Conservation (phyloP, 2,888 invertebrate species). For the Gymnosoma rotundatum region DNA sequence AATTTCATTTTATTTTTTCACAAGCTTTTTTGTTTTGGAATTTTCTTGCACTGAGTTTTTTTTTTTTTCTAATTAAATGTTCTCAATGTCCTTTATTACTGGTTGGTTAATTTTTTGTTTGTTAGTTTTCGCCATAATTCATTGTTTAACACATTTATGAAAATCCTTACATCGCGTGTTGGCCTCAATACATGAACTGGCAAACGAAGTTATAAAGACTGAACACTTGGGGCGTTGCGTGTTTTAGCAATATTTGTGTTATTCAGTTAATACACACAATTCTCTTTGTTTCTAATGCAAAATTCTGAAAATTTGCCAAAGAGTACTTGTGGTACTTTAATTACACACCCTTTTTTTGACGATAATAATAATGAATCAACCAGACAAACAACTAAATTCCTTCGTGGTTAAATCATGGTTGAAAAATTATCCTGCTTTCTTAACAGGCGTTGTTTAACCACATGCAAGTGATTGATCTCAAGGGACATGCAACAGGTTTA, state of each 20-base stretch:
- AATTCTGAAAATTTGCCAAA: not conserved
- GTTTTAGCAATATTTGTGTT: slow-evolving; percentile 53
- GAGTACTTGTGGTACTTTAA: slow-evolving; percentile 10
- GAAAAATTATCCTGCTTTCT: slow-evolving; percentile 14
- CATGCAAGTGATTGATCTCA: not conserved
- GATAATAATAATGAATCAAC: slow-evolving; percentile 16
- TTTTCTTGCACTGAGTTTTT: slow-evolving; percentile 1
- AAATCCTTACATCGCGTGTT: slow-evolving; percentile 54
- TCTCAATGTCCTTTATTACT: not conserved
- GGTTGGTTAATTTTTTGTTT: not conserved
- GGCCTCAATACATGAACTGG: slow-evolving; percentile 32
- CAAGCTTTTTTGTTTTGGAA: slow-evolving; percentile 6
- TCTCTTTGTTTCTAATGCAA: slow-evolving; percentile 1
- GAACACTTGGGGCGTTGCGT: slow-evolving; percentile 56
- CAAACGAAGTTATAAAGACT: slow-evolving; percentile 38
- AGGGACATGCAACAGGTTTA: slow-evolving; percentile 3
- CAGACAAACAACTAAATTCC: not conserved
- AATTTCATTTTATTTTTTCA: slow-evolving; percentile 7
- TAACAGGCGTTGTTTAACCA: not conserved
- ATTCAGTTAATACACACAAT: slow-evolving; percentile 12
- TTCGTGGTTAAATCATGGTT: not conserved
- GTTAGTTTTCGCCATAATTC: not conserved
- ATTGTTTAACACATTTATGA: slow-evolving; percentile 44
- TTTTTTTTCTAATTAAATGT: slow-evolving; percentile 1
- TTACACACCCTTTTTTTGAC: slow-evolving; percentile 60